These are phyloP conservation scores for Archivesica marissinica DNA, from an alignment of 1,140 invertebrate species.

Conservation along the genomic window DNA sequence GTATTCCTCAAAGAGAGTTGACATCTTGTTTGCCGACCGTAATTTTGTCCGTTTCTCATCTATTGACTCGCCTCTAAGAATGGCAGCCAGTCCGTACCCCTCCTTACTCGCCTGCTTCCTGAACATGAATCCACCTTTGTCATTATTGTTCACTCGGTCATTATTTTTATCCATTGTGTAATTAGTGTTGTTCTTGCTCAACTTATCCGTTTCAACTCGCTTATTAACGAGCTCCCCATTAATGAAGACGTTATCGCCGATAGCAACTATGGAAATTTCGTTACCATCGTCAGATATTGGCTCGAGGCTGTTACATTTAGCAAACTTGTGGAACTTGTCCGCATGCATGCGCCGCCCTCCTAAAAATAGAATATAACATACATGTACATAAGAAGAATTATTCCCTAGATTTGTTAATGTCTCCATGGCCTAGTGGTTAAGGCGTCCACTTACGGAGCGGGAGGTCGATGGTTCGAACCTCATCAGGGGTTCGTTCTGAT, in stretches of 20 bases:
- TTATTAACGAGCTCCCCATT: conserved; percentile 46
- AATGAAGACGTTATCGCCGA: conserved; percentile 24
- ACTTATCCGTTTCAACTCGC: background rate
- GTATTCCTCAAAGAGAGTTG: conserved; percentile 53
- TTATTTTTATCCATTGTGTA: conserved; percentile 3
- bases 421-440: too few species aligned
- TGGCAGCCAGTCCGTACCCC: conserved; percentile 41
- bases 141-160: conserved; percentile 37
- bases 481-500: too few species aligned
- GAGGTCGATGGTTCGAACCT: too few species aligned
- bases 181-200: background rate
- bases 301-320: conserved; percentile 62
- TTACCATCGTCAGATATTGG: conserved; percentile 29
- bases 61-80: conserved; percentile 44
- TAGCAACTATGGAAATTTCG: conserved; percentile 27
- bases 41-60: conserved; percentile 45
- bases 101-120: conserved; percentile 39
- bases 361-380: conserved; percentile 7
- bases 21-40: conserved; percentile 46
- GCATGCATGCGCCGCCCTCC: conserved; percentile 50
- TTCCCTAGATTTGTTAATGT: too few species aligned
- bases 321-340: conserved; percentile 39
- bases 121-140: conserved; percentile 40
- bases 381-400: too few species aligned
- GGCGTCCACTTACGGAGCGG: too few species aligned